Base-by-base conservation (phyloP, 2,113 vertebrate genomes). In the Rhombomys opimus region DNA sequence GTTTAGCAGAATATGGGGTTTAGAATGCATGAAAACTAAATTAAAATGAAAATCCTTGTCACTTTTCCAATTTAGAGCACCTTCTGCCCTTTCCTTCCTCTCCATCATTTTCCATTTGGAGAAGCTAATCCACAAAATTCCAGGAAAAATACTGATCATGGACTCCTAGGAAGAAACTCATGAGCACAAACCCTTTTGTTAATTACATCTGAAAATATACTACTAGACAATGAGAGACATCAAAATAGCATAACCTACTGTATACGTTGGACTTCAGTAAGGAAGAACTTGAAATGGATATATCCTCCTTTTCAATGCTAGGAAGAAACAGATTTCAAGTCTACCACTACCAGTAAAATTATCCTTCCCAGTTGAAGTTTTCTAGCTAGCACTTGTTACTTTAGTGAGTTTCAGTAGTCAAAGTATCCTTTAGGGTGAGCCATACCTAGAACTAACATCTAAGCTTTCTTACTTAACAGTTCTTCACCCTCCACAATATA, bases 71-170 rank as follows among this genome's bases (percentile, higher is more conserved):
- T 54, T 87, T 61, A 78, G 25, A 22, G 5, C n/a, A 73, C 27
- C 17, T 6, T n/a, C 17, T 81, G 23, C 7, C 84, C 41, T 90
- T 95, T 94, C 35, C 20, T n/a, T 86, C 63, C 41, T 91, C n/a
- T 85, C 41, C 8, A 50, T 84, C 46, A 63, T 63, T 87, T 30
- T 96, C 32, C 77, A 63, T 93, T 94, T 84, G 52, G 61, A 88
- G 15, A 94, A 11, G 84, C n/a, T 52, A 90, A 88, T n/a, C 20
- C 52, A 88, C 6, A 81, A 27, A 41, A 91, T 75, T 20, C 17
- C 41, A 91, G 27, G 73, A 93, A 46, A 93, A 90, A 80, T n/a
- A n/a, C 41, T 72, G 38, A 59, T 81, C 63, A 75, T 78, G 27
- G 54, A 57, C 10, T 93, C n/a, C 32, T 77, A 93, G 11, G 20